phyloP scores from a whole-genome alignment of 2,797 vertebrate species.

The Cuculus canorus region DNA sequence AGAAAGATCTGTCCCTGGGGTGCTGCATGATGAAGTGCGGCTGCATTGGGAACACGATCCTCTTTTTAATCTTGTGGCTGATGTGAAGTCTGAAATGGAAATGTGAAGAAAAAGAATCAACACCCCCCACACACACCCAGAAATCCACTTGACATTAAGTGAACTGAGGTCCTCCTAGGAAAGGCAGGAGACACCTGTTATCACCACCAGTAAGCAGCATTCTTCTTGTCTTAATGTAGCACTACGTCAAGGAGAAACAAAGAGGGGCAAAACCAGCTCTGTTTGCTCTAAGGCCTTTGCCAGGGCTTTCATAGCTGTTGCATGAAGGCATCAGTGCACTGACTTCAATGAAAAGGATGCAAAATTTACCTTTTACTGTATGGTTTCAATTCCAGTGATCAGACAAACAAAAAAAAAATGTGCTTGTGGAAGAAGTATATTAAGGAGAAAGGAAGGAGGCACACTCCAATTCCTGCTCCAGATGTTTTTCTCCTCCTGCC shows the following conservation, averaged over 20 bases:
- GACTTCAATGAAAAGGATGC: neutral
- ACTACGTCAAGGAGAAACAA: neutral
- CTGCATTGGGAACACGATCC: neutral
- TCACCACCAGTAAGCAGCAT: neutral
- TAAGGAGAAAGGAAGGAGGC: neutral
- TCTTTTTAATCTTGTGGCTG: neutral
- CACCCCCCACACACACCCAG: neutral
- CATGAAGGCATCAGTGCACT: neutral
- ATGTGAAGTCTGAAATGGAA: neutral
- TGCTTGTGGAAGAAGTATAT: neutral
- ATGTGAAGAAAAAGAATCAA: neutral
- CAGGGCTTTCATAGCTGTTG: neutral
- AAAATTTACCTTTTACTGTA: neutral
- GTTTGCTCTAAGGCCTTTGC: neutral
- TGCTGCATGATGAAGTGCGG: neutral
- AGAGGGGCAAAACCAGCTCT: neutral
- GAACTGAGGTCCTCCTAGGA: neutral
- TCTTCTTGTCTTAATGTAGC: no score
- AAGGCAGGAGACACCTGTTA: neutral
- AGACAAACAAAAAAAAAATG: neutral
- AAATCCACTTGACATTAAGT: neutral
- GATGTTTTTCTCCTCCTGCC: constrained; percentile 11
- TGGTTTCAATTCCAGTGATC: neutral
- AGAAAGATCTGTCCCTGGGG: neutral
- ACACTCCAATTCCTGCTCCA: neutral